Evolutionary conservation across 1,140 invertebrate species (phyloP).

Genomic region (Caerostris extrusa): DNA sequence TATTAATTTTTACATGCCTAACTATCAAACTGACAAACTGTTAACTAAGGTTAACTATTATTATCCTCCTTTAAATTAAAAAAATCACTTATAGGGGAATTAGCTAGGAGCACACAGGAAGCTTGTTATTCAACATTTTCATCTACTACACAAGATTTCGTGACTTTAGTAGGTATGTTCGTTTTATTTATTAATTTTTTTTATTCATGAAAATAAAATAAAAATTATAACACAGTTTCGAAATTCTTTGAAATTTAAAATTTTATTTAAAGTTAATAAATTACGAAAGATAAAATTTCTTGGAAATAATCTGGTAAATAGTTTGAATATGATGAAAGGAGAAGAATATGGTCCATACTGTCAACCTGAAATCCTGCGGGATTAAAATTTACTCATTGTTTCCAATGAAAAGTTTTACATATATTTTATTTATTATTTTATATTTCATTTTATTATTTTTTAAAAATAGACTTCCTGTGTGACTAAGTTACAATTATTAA

Average conservation of each 20-base stretch:
- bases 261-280: not conserved
- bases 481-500: not conserved
- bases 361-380: not conserved
- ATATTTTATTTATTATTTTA: no score
- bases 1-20: no score
- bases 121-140: conserved; percentile 69
- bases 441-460: no score
- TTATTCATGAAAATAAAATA: not conserved
- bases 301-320: not conserved
- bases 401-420: not conserved
- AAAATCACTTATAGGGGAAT: conserved; percentile 46
- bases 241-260: not conserved
- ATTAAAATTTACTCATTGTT: not conserved
- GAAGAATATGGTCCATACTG: not conserved
- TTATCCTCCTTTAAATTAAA: no score
- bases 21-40: no score
- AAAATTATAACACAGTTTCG: not conserved
- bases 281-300: not conserved
- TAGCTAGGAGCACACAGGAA: conserved; percentile 67
- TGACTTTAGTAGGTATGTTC: conserved; percentile 79
- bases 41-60: no score
- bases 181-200: not conserved
- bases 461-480: not conserved
- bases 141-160: conserved; percentile 77
- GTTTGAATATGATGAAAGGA: not conserved